These are phyloP conservation scores for Tetrax tetrax DNA, from an alignment of 2,113 vertebrate genomes.

Conservation along the genomic window DNA sequence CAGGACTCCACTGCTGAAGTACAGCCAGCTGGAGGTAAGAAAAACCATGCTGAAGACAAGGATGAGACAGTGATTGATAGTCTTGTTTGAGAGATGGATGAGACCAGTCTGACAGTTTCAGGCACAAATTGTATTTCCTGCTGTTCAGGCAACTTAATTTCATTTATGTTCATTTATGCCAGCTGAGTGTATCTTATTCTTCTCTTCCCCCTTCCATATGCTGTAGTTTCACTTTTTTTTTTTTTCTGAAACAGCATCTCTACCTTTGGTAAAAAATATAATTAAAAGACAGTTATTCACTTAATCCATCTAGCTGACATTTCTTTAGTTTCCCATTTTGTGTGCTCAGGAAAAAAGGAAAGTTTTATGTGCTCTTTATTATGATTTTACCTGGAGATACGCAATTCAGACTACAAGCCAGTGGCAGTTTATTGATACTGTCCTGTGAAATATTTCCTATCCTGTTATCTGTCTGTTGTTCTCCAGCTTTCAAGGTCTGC, in stretches of 20 bases:
- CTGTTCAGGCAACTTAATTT: conserved; percentile 64
- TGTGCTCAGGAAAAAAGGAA: background rate
- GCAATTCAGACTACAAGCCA: background rate
- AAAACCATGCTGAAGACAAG: background rate
- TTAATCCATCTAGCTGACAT: background rate
- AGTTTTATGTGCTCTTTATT: conserved; percentile 25
- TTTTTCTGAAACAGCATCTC: background rate
- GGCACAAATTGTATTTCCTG: conserved; percentile 65
- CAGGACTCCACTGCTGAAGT: background rate
- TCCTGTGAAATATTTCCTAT: conserved; percentile 18
- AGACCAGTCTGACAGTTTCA: conserved; percentile 56
- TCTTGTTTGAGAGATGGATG: conserved; percentile 65
- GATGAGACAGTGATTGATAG: conserved; percentile 65
- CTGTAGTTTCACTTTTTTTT: background rate
- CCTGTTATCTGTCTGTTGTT: conserved; percentile 47
- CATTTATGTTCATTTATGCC: conserved; percentile 61
- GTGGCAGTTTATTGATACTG: conserved; percentile 26
- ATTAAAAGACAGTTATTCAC: conserved; percentile 37
- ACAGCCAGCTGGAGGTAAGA: conserved; percentile 31
- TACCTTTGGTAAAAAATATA: conserved; percentile 4
- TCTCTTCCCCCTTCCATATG: background rate
- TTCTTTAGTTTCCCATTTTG: conserved; percentile 27
- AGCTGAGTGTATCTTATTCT: conserved; percentile 6
- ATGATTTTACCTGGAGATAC: background rate
- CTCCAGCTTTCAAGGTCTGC: conserved; percentile 17